Conservation (phyloP, 2,113 vertebrate genomes). For the Leucosticte australis region DNA sequence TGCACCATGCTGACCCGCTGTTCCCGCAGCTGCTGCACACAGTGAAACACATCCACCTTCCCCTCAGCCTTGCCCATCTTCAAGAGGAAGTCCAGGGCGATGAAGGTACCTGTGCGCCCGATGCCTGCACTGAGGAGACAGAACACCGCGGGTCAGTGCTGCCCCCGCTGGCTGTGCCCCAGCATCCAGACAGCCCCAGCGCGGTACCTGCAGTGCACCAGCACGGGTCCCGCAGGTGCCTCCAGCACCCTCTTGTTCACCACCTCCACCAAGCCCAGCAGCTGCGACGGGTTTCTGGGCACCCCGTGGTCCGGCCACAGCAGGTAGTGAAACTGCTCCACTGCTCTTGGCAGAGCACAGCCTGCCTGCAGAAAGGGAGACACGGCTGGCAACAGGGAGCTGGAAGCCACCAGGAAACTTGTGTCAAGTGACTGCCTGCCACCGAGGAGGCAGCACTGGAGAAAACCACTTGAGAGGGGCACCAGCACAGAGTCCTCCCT, state of each 20-base stretch:
- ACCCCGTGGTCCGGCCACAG: constrained; percentile 64
- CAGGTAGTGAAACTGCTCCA: constrained; percentile 64
- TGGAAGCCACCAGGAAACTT: background rate
- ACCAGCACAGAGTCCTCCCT: background rate
- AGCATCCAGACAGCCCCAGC: background rate
- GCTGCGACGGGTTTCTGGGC: constrained; percentile 38
- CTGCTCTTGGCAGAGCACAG: constrained; percentile 22
- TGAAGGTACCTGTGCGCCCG: constrained; percentile 66
- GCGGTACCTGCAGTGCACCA: constrained; percentile 69
- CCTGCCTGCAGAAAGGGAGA: constrained; percentile 13
- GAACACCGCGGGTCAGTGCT: background rate
- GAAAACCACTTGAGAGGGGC: background rate
- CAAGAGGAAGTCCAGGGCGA: constrained; percentile 61
- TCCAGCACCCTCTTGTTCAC: constrained; percentile 24
- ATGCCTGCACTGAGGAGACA: constrained; percentile 58
- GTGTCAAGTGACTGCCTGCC: background rate
- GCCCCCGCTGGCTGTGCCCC: background rate
- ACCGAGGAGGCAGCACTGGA: background rate
- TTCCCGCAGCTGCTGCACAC: constrained; percentile 42
- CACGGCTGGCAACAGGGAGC: background rate
- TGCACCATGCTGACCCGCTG: constrained; percentile 67
- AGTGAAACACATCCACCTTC: constrained; percentile 64
- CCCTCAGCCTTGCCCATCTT: constrained; percentile 56
- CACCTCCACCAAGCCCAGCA: constrained; percentile 40
- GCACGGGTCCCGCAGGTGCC: background rate